phyloP scores from a whole-genome alignment of 1,140 invertebrate genomes.

The Lethocerus indicus region DNA sequence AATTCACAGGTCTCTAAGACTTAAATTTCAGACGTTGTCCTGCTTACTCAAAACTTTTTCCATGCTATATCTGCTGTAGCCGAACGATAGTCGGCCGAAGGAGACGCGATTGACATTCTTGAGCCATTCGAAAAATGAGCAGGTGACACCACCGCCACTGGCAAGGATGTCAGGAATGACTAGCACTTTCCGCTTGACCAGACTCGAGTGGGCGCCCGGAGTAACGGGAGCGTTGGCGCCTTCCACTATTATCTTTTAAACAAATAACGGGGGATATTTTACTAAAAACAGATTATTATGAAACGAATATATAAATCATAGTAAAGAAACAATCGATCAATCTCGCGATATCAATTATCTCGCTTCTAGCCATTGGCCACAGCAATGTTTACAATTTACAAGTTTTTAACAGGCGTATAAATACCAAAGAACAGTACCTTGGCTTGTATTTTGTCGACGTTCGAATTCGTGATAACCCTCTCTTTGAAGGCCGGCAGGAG shows the following conservation, averaged over 20 bases:
- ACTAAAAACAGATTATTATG: neutral
- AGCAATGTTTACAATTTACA: too few species aligned
- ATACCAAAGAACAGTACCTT: conserved; percentile 31
- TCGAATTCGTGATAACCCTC: conserved; percentile 56
- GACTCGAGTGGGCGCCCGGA: conserved; percentile 59
- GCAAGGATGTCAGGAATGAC: conserved; percentile 51
- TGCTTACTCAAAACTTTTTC: too few species aligned
- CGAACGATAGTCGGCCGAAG: conserved; percentile 73
- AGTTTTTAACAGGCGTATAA: neutral
- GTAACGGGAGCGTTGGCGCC: conserved; percentile 81
- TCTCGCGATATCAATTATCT: too few species aligned
- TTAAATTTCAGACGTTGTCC: conserved; percentile 55
- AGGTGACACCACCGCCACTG: conserved; percentile 49
- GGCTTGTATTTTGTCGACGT: conserved; percentile 59
- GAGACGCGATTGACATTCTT: conserved; percentile 85
- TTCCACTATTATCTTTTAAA: conserved; percentile 33
- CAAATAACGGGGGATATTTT: neutral
- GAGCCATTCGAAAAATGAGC: conserved; percentile 84
- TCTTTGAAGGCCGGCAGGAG: conserved; percentile 75
- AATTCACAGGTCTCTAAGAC: conserved; percentile 27
- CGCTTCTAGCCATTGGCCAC: too few species aligned
- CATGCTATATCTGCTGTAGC: too few species aligned
- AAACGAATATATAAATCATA: neutral
- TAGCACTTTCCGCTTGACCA: conserved; percentile 56
- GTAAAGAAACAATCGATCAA: neutral